These are phyloP conservation scores for Enteromius fasciolatus DNA, from an alignment of 2,797 vertebrate species.

Conservation along the genomic window DNA sequence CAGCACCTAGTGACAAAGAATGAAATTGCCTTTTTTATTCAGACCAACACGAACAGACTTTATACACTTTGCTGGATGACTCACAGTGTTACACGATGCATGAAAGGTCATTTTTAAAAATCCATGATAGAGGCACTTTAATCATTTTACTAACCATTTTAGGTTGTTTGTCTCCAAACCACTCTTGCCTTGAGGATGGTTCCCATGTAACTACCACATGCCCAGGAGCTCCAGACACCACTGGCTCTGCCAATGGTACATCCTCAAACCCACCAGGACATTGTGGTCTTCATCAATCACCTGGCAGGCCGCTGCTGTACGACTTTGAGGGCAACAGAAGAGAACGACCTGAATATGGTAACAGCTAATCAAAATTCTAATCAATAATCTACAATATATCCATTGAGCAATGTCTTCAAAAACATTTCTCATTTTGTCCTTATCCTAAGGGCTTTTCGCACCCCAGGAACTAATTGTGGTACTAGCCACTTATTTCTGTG, in stretches of 20 bases:
- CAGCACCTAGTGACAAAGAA: too few relatives aligned
- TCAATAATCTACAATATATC: neutral
- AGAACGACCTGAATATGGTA: slow-evolving; percentile 82
- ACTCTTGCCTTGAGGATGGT: slow-evolving; percentile 84
- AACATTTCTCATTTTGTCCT: slow-evolving; percentile 10
- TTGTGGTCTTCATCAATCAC: slow-evolving; percentile 77
- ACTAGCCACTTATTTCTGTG: too few relatives aligned
- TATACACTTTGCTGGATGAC: too few relatives aligned
- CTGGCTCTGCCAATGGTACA: slow-evolving; percentile 79
- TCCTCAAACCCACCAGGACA: slow-evolving; percentile 75
- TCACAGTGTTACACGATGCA: too few relatives aligned
- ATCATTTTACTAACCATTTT: neutral
- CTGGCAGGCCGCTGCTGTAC: slow-evolving; percentile 80
- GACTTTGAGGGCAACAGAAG: slow-evolving; percentile 88
- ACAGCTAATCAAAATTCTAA: slow-evolving; percentile 56
- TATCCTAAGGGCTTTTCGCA: neutral
- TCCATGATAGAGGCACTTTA: neutral
- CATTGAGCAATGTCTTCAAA: slow-evolving; percentile 1
- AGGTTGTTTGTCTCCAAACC: slow-evolving; percentile 83
- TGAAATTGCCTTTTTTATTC: too few relatives aligned
- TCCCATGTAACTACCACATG: slow-evolving; percentile 79
- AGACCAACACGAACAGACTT: too few relatives aligned
- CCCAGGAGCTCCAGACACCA: slow-evolving; percentile 69
- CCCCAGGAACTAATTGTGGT: too few relatives aligned
- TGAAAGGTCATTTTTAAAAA: too few relatives aligned